Evolutionary conservation across 92 coral and sea anemone genomes (phyloP), one percentile per base, ranked within the genome.

Genomic region (Bergia puertoricense): DNA sequence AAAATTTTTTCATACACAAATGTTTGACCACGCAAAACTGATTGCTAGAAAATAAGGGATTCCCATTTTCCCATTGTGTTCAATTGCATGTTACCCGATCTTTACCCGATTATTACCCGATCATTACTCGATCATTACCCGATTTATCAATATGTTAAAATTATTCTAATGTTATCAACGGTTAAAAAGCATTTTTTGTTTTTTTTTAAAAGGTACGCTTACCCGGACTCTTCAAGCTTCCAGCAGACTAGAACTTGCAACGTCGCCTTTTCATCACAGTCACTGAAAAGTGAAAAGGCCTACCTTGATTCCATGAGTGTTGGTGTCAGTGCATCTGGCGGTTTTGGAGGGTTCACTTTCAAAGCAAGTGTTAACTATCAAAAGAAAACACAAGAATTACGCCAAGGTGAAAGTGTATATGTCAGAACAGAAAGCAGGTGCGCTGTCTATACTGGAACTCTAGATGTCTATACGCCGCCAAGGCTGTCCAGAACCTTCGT

Each of bases 241-340:
- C 88, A 80, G 1, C 67, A 80, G 18, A 48, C 91, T 2, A 51
- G 30, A 3, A 82, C 82, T 42, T 88, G 91, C 40, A 80, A 48
- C 20, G 39, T 88, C 66, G 79, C 81, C 14, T 88, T 88, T 44
- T 43, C 9, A 38, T 69, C 86, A 44, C 2, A 10, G 8, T 80
- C 71, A 78, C 43, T 74, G 37, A 88, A 81, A 51, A 81, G n/a
- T 40, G 88, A 81, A 20, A 71, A 80, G 48, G 37, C 80, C 4
- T 88, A 88, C 80, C 69, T 88, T 38, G 75, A 46, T 66, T 88
- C 79, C 44, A n/a, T 88, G 86, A n/a, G 40, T 18, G 78, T 20
- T 81, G 73, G 50, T 3, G 88, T 81, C 65, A 50, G 88, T 57
- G 79, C 74, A 4, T 76, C 41, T 9, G 41, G 22, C n/a, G 44